Evolutionary conservation across 2,888 invertebrate genomes (phyloP).

Genomic region (Tipula lateralis): DNA sequence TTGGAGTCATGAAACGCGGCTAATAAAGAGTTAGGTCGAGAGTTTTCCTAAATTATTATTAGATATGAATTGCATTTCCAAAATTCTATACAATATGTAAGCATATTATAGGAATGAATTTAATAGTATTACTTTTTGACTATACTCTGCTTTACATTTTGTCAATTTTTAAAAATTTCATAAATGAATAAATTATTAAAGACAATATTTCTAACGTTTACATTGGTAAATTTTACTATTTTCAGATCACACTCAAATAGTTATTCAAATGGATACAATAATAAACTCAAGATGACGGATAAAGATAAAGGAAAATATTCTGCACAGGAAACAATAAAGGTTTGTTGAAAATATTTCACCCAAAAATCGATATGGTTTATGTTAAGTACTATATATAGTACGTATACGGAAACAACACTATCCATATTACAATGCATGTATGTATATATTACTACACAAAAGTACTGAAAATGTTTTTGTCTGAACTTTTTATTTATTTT

Average conservation of each 20-base stretch:
- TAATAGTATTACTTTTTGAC: too few species aligned
- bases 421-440: not conserved
- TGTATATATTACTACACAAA: too few species aligned
- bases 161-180: too few species aligned
- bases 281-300: not conserved
- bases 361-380: not conserved
- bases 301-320: conserved; percentile 28
- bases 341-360: not conserved
- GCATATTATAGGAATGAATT: too few species aligned
- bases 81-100: too few species aligned
- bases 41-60: too few species aligned
- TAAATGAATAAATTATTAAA: too few species aligned
- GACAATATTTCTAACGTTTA: too few species aligned
- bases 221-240: not conserved
- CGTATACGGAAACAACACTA: not conserved
- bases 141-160: too few species aligned
- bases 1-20: too few species aligned
- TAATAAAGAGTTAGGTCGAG: too few species aligned
- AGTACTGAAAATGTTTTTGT: not conserved
- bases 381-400: not conserved
- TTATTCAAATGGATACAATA: not conserved
- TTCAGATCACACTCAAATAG: not conserved
- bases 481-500: not conserved
- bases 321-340: conserved; percentile 28
- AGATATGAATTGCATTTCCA: too few species aligned